Evolutionary conservation across 2,797 vertebrate genomes (phyloP).

Genomic region (Scyliorhinus canicula): DNA sequence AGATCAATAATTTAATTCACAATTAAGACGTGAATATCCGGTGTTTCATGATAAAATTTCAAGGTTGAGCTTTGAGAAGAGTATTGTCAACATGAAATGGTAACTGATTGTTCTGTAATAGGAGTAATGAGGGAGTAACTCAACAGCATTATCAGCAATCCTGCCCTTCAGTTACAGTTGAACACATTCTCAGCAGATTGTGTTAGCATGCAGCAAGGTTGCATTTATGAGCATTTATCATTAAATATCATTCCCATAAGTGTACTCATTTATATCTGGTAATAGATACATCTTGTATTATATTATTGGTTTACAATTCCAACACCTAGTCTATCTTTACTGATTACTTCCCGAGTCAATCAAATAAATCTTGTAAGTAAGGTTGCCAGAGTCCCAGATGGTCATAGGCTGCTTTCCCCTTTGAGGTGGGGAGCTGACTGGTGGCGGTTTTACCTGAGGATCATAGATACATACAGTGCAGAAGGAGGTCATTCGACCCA

Average conservation of each 20-base stretch:
- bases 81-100: background rate
- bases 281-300: background rate
- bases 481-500: too few relatives aligned
- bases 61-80: background rate
- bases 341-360: background rate
- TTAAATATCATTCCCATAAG: background rate
- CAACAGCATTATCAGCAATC: background rate
- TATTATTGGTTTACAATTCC: background rate
- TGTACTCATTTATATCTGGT: background rate
- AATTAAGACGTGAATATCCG: slow-evolving; percentile 1
- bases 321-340: background rate
- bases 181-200: background rate
- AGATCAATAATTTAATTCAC: background rate
- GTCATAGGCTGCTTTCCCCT: too few relatives aligned
- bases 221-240: background rate
- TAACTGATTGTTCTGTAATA: background rate
- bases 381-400: too few relatives aligned
- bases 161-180: background rate
- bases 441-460: too few relatives aligned
- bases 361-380: background rate
- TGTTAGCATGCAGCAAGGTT: background rate
- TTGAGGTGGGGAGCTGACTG: too few relatives aligned
- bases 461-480: too few relatives aligned
- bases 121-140: background rate
- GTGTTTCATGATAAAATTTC: background rate